These are phyloP conservation scores for Leptobrachium ailaonicum DNA, from an alignment of 2,113 vertebrate species.

Conservation along the genomic window DNA sequence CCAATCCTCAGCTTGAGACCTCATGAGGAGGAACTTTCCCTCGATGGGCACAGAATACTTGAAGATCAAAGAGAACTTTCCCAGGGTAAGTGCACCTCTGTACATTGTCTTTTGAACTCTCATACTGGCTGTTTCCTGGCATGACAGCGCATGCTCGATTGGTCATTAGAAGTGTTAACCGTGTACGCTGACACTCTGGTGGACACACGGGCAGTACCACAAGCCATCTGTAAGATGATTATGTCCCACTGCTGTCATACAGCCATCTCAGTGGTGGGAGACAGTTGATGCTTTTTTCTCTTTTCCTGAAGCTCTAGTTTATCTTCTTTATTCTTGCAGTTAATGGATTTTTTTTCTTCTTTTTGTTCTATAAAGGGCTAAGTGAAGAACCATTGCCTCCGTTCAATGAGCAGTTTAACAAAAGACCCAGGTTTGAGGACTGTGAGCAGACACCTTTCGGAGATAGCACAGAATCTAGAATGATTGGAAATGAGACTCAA, in stretches of 20 bases:
- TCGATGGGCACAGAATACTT: slow-evolving; percentile 71
- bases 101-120: too few species aligned
- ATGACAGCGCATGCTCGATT: too few species aligned
- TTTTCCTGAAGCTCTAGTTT: too few species aligned
- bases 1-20: slow-evolving; percentile 71
- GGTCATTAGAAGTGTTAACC: too few species aligned
- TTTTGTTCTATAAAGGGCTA: slow-evolving; percentile 62
- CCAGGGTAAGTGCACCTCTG: slow-evolving; percentile 57
- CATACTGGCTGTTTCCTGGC: neutral
- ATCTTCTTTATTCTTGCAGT: too few species aligned
- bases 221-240: too few species aligned
- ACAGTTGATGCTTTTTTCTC: too few species aligned
- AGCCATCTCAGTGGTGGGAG: too few species aligned
- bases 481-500: slow-evolving; percentile 76
- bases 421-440: slow-evolving; percentile 74
- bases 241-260: too few species aligned
- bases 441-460: slow-evolving; percentile 72
- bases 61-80: slow-evolving; percentile 68
- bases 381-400: slow-evolving; percentile 73
- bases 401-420: slow-evolving; percentile 69
- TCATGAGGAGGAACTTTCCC: slow-evolving; percentile 66
- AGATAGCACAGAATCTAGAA: slow-evolving; percentile 68
- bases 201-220: too few species aligned
- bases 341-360: slow-evolving; percentile 17
- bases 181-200: too few species aligned